These are phyloP conservation scores for Orientallactaga sibirica DNA, from an alignment of 2,797 vertebrate genomes.

Conservation along the genomic window DNA sequence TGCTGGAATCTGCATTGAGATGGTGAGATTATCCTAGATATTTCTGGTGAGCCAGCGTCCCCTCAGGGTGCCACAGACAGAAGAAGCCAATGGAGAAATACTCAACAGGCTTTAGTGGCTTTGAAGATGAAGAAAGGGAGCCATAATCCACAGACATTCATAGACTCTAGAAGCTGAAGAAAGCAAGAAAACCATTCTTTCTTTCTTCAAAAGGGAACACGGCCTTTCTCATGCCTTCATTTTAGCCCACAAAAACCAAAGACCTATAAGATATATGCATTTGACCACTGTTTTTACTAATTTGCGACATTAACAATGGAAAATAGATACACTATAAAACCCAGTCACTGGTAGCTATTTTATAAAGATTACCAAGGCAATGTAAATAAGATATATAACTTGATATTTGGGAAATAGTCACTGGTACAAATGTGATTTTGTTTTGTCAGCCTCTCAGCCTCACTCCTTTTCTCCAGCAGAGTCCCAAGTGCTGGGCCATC, in stretches of 20 bases:
- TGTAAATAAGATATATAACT: not conserved
- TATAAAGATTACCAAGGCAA: not conserved
- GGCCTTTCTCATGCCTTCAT: not conserved
- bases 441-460: not conserved
- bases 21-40: not conserved
- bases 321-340: not conserved
- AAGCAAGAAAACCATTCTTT: not conserved
- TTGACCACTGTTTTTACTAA: not conserved
- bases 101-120: not conserved
- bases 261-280: not conserved
- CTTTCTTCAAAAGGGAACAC: not conserved
- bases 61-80: not conserved
- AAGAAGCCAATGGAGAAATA: not conserved
- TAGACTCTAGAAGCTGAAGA: not conserved
- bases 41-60: not conserved
- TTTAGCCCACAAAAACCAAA: not conserved
- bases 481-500: not conserved
- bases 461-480: constrained; percentile 1
- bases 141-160: not conserved
- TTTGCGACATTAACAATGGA: not conserved
- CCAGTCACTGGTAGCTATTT: not conserved
- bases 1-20: not conserved
- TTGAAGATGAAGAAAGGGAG: not conserved
- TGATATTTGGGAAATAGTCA: not conserved
- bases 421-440: not conserved